Conservation (phyloP, 2,888 invertebrate genomes). For the Malacosoma neustria region DNA sequence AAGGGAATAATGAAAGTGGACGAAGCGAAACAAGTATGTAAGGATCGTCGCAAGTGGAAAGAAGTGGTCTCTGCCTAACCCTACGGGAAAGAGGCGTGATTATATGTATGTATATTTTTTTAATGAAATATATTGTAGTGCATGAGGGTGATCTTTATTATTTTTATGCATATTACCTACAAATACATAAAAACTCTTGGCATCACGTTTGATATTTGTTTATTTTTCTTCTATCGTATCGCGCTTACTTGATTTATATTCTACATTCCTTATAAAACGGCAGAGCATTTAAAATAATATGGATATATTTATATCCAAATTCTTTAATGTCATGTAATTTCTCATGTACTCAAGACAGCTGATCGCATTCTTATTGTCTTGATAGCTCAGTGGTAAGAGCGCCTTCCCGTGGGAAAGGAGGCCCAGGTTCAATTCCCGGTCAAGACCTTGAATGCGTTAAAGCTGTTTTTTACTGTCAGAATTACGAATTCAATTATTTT, state of each 20-base stretch:
- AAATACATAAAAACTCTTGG: background rate
- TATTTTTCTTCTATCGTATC: slow-evolving; percentile 2
- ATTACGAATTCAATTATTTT: slow-evolving; percentile 11
- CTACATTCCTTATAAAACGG: background rate
- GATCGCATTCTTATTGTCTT: slow-evolving; percentile 60
- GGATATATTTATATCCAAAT: slow-evolving; percentile 20
- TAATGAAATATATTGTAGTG: no score
- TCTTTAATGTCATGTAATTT: no score
- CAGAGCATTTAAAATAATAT: background rate
- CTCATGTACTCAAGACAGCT: slow-evolving; percentile 22
- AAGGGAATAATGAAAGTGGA: no score
- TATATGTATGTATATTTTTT: no score
- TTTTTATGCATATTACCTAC: no score
- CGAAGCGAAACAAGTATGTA: no score
- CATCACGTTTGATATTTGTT: background rate
- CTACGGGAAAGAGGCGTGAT: no score
- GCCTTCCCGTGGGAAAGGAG: slow-evolving; percentile 55
- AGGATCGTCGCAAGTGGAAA: no score
- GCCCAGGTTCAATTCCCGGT: slow-evolving; percentile 73
- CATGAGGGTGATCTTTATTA: no score
- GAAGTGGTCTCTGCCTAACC: no score
- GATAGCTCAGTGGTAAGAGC: slow-evolving; percentile 73
- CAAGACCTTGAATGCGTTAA: slow-evolving; percentile 58
- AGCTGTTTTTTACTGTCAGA: slow-evolving; percentile 24
- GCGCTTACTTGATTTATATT: background rate